Evolutionary conservation across 2,888 invertebrate species (phyloP).

Genomic region (Fabriciana adippe): DNA sequence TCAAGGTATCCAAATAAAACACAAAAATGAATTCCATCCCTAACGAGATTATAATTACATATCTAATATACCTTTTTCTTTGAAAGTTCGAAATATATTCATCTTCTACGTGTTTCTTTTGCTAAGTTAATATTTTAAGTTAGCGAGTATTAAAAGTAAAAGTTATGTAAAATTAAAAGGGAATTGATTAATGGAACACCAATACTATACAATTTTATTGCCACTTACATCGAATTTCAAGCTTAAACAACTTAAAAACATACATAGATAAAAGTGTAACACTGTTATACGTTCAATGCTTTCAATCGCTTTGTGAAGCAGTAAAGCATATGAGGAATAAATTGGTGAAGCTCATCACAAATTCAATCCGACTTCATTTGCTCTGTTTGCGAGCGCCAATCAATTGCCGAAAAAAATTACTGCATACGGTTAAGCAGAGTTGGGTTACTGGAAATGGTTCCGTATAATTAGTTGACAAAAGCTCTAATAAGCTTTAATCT

Average conservation of each 20-base stretch:
- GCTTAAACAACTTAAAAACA: no score
- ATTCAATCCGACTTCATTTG: slow-evolving; percentile 74
- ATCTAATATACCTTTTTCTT: no score
- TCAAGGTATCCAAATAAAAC: no score
- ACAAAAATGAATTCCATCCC: no score
- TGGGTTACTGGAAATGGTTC: slow-evolving; percentile 43
- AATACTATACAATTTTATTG: neutral
- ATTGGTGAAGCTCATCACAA: slow-evolving; percentile 73
- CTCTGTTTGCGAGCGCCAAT: slow-evolving; percentile 73
- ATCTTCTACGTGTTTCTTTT: no score
- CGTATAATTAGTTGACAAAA: slow-evolving; percentile 28
- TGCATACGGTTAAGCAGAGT: slow-evolving; percentile 37
- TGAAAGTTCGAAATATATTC: no score
- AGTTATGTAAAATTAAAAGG: no score
- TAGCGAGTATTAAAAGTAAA: no score
- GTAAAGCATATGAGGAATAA: slow-evolving; percentile 47
- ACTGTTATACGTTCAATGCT: neutral
- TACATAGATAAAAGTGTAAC: slow-evolving; percentile 2
- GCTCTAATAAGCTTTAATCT: no score
- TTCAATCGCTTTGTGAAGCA: slow-evolving; percentile 23
- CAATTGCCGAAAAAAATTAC: slow-evolving; percentile 71
- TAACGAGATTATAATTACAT: no score
- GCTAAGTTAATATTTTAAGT: no score
- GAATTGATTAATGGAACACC: neutral
- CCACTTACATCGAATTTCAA: neutral